A percentile compares a stretch with the other conserved stretches of the same genome.
Evolutionary conservation across 1,140 invertebrate species (phyloP).

Genomic region (Tigriopus japonicus): DNA sequence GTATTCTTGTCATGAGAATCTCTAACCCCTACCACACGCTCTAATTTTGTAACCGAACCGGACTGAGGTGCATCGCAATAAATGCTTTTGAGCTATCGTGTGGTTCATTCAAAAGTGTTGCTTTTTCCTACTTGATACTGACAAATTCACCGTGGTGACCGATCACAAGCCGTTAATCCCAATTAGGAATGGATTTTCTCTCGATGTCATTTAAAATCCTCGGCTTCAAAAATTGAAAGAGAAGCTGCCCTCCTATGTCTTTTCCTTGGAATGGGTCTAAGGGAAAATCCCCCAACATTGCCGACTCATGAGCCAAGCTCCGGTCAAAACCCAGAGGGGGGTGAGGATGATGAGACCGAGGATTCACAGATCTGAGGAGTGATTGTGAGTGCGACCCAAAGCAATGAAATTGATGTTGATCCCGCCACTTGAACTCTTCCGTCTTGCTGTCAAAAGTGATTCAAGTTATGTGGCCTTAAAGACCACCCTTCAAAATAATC

Average conservation of each 20-base stretch:
- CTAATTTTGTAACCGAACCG: too few relatives aligned
- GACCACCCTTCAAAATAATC: not conserved
- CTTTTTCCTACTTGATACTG: slow-evolving; percentile 15
- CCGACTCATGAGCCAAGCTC: not conserved
- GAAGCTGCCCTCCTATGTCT: not conserved
- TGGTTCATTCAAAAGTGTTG: slow-evolving; percentile 20
- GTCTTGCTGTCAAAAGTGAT: not conserved
- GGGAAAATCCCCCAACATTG: not conserved
- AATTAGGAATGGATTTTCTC: slow-evolving; percentile 18
- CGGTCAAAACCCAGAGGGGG: not conserved
- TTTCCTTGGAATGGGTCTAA: not conserved
- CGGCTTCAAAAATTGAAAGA: not conserved
- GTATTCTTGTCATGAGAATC: too few relatives aligned
- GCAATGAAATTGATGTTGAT: not conserved
- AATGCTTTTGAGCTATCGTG: too few relatives aligned
- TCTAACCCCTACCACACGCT: too few relatives aligned
- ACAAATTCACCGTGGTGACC: slow-evolving; percentile 20
- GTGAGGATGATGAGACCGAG: not conserved
- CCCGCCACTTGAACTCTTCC: not conserved
- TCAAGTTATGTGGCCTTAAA: not conserved
- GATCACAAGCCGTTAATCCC: slow-evolving; percentile 23
- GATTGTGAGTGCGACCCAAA: too few relatives aligned
- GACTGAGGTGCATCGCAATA: too few relatives aligned
- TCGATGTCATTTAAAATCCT: slow-evolving; percentile 19
- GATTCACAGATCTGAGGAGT: not conserved